phyloP scores from a whole-genome alignment of 2,888 invertebrate species.

The Elegia similella region DNA sequence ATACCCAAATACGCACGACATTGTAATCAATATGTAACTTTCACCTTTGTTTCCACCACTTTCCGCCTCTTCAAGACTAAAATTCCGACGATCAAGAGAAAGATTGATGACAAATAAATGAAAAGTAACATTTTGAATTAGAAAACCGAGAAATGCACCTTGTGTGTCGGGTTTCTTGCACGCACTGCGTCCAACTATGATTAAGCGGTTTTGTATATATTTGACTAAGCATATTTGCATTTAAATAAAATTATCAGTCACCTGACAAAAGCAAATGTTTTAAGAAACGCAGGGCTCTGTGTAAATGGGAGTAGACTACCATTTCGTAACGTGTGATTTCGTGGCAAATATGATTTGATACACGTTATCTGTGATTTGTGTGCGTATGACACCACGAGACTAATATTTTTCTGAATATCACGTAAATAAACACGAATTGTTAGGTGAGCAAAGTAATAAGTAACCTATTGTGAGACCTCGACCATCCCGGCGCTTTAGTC shows the following conservation, averaged over 20 bases:
- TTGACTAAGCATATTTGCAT: constrained; percentile 7
- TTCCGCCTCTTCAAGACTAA: constrained; percentile 51
- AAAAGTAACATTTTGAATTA: constrained; percentile 48
- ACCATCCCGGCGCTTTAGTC: no score
- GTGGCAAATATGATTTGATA: not conserved
- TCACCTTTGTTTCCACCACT: constrained; percentile 44
- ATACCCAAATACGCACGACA: not conserved
- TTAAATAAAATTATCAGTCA: constrained; percentile 19
- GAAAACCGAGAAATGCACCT: not conserved
- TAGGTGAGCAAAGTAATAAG: no score
- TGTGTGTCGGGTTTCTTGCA: not conserved
- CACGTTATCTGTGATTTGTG: not conserved
- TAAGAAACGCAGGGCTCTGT: not conserved
- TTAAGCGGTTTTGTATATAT: constrained; percentile 9
- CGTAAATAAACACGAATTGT: no score
- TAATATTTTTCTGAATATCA: not conserved
- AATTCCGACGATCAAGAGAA: constrained; percentile 47
- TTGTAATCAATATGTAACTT: not conserved
- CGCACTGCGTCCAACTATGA: not conserved
- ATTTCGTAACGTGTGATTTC: not conserved
- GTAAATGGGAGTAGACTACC: not conserved
- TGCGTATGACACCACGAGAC: not conserved
- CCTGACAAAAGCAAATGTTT: constrained; percentile 19
- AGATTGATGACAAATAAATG: constrained; percentile 52
- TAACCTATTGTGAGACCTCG: no score